A percentile compares a stretch with the other conserved stretches of the same genome.
phyloP scores from a whole-genome alignment of 2,888 invertebrate genomes.

The Harpalus rufipes region DNA sequence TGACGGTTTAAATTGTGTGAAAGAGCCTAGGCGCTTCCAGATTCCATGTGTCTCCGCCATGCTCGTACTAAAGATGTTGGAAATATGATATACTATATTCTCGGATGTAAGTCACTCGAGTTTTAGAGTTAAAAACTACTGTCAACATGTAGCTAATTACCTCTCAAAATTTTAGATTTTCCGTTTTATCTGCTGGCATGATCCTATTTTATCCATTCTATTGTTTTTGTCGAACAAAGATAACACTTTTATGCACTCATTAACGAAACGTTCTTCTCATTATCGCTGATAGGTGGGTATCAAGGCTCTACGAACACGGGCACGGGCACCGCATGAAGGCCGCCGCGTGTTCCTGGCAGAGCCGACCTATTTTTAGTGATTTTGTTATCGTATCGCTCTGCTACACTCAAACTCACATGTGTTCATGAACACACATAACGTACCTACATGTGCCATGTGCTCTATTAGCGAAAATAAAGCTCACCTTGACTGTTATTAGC shows the following conservation, averaged over 20 bases:
- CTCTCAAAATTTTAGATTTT: too few species aligned
- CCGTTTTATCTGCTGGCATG: too few species aligned
- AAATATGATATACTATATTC: too few species aligned
- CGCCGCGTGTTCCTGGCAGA: background rate
- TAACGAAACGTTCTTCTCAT: background rate
- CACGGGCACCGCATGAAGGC: background rate
- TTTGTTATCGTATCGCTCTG: slow-evolving; percentile 7
- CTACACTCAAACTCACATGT: background rate
- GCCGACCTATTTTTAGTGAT: slow-evolving; percentile 22
- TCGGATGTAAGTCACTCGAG: too few species aligned
- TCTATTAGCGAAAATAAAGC: slow-evolving; percentile 28
- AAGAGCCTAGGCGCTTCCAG: too few species aligned
- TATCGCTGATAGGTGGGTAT: background rate
- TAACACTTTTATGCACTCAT: background rate
- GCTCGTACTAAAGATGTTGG: too few species aligned
- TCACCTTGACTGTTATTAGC: slow-evolving; percentile 32
- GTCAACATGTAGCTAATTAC: too few species aligned
- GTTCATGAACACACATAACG: slow-evolving; percentile 2
- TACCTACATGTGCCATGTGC: background rate
- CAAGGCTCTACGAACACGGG: background rate
- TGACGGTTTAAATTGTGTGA: too few species aligned
- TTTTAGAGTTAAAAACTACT: too few species aligned
- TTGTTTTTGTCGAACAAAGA: background rate
- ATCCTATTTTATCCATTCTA: background rate
- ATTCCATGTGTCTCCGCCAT: too few species aligned